A percentile compares a stretch with the other conserved stretches of the same genome.
phyloP scores from a whole-genome alignment of 2,888 invertebrate species.

The Pyrgus malvae region DNA sequence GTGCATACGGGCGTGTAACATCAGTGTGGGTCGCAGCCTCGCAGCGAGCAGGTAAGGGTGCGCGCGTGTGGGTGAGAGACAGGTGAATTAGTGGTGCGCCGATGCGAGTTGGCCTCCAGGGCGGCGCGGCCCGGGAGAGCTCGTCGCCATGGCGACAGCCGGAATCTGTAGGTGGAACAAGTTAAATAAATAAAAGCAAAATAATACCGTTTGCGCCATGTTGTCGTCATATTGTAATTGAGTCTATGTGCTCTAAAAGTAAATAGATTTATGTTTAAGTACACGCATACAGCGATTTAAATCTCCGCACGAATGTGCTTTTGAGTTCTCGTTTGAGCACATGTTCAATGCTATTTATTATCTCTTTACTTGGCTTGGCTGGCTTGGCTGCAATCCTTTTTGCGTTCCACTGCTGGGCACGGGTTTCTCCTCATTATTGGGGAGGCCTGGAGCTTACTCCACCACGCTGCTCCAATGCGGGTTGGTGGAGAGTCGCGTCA shows the following conservation, averaged over 20 bases:
- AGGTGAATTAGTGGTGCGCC: slow-evolving; percentile 61
- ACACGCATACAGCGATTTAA: too few species aligned
- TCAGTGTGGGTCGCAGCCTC: slow-evolving; percentile 38
- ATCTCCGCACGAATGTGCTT: too few species aligned
- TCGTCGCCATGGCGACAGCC: slow-evolving; percentile 66
- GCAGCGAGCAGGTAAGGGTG: slow-evolving; percentile 46
- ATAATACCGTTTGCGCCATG: background rate
- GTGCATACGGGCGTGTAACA: slow-evolving; percentile 56
- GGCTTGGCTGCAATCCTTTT: too few species aligned
- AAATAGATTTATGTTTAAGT: too few species aligned
- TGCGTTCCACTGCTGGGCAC: too few species aligned
- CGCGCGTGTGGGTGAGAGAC: slow-evolving; percentile 53
- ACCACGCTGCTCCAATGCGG: too few species aligned
- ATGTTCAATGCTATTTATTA: too few species aligned
- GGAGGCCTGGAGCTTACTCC: too few species aligned
- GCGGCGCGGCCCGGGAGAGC: slow-evolving; percentile 57
- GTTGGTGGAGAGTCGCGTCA: too few species aligned
- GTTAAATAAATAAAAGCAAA: slow-evolving; percentile 51
- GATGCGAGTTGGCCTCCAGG: slow-evolving; percentile 52
- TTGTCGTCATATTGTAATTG: background rate
- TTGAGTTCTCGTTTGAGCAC: too few species aligned
- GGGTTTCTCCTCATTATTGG: too few species aligned
- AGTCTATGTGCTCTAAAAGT: slow-evolving; percentile 24
- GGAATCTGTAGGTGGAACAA: slow-evolving; percentile 40
- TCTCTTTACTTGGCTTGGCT: too few species aligned